Percentiles rank a stretch among this genome's conserved stretches.
phyloP scores from a whole-genome alignment of 1,140 invertebrate genomes.

The Potamilus streckersoni region DNA sequence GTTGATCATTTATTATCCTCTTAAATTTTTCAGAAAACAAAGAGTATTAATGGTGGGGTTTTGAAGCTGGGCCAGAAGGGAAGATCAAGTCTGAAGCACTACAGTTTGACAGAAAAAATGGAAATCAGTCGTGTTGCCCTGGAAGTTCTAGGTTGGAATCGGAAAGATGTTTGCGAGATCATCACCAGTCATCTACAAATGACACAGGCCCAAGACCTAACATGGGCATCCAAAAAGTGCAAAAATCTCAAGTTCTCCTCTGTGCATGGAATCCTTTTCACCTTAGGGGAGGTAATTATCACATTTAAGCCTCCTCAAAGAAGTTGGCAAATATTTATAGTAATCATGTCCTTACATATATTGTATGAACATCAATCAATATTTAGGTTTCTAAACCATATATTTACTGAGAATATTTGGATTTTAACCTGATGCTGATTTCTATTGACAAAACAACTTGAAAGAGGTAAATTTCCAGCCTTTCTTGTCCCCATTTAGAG shows the following conservation, averaged over 20 bases:
- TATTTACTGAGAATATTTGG: too few species aligned
- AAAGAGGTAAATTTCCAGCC: too few species aligned
- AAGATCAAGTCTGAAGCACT: conserved; percentile 16
- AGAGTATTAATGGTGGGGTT: conserved; percentile 8
- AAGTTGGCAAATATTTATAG: too few species aligned
- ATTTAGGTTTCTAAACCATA: too few species aligned
- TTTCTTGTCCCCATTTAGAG: too few species aligned
- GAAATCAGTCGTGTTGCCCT: conserved; percentile 76
- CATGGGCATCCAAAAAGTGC: conserved; percentile 79
- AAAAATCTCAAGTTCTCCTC: conserved; percentile 88
- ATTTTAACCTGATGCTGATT: too few species aligned
- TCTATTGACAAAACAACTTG: too few species aligned
- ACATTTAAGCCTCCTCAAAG: conserved; percentile 6
- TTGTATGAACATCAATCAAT: too few species aligned
- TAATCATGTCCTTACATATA: too few species aligned
- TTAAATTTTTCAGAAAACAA: conserved; percentile 38
- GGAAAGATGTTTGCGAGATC: conserved; percentile 88
- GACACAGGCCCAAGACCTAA: conserved; percentile 88
- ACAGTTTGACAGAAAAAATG: conserved; percentile 49
- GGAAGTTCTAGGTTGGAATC: conserved; percentile 89
- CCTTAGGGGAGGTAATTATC: conserved; percentile 65
- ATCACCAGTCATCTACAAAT: conserved; percentile 87
- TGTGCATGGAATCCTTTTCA: conserved; percentile 88
- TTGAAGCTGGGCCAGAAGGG: neutral
- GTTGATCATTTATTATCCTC: neutral